phyloP scores from a whole-genome alignment of 2,888 invertebrate genomes.

The Schizotus pectinicornis region DNA sequence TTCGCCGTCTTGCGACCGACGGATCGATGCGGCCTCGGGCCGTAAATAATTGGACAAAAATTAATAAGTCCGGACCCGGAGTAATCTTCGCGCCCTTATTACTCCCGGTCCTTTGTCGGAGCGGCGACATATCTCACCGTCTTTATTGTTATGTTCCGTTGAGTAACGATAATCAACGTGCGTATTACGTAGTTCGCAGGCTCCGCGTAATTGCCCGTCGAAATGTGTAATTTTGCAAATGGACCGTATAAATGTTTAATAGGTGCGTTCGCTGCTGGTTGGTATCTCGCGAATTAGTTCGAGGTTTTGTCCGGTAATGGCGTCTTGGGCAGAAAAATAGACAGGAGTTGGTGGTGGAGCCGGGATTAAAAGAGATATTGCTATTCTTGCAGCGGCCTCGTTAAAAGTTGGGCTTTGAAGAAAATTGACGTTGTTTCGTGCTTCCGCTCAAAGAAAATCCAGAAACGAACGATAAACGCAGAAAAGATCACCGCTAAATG shows the following conservation, averaged over 20 bases:
- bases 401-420: constrained; percentile 20
- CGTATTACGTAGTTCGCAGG: constrained; percentile 42
- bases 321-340: constrained; percentile 6
- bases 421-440: constrained; percentile 23
- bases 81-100: constrained; percentile 17
- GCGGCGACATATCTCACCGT: constrained; percentile 38
- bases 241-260: constrained; percentile 44
- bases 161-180: constrained; percentile 41
- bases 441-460: constrained; percentile 32
- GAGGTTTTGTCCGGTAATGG: constrained; percentile 29
- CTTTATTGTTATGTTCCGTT: constrained; percentile 40
- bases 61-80: constrained; percentile 12
- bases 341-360: constrained; percentile 4
- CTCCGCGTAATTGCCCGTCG: constrained; percentile 41
- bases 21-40: constrained; percentile 4
- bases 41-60: constrained; percentile 2
- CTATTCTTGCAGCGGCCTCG: constrained; percentile 2
- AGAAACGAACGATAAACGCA: constrained; percentile 42
- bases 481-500: constrained; percentile 45
- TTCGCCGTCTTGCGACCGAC: not conserved
- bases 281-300: constrained; percentile 40
- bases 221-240: constrained; percentile 44
- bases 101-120: constrained; percentile 34
- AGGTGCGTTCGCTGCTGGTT: constrained; percentile 33
- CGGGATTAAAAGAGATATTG: not conserved